phyloP scores from a whole-genome alignment of 2,888 invertebrate species.

The Campoplex capitator region DNA sequence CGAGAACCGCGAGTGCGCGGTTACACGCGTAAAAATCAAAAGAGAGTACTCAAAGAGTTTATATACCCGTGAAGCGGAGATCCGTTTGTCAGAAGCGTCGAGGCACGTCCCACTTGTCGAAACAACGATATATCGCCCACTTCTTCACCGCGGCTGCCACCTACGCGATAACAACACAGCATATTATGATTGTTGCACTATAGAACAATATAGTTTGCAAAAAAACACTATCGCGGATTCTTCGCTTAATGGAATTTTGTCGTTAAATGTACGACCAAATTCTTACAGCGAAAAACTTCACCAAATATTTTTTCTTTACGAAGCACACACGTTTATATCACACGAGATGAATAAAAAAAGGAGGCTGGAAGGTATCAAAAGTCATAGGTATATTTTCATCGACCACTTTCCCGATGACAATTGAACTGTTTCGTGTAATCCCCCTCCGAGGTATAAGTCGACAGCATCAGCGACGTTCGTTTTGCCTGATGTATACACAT shows the following conservation, averaged over 20 bases:
- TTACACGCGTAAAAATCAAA: conserved; percentile 43
- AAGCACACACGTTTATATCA: not conserved
- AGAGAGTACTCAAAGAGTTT: conserved; percentile 53
- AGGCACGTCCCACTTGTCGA: conserved; percentile 63
- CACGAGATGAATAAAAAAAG: not conserved
- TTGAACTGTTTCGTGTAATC: not conserved
- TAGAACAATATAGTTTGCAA: conserved; percentile 35
- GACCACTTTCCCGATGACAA: conserved; percentile 18
- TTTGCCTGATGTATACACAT: not conserved
- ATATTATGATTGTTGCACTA: conserved; percentile 53
- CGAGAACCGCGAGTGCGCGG: conserved; percentile 6
- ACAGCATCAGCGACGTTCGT: conserved; percentile 10
- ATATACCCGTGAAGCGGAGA: conserved; percentile 62
- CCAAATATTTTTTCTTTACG: not conserved
- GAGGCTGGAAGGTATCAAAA: conserved; percentile 10
- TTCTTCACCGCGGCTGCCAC: conserved; percentile 46
- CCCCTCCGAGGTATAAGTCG: not conserved
- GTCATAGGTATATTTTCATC: not conserved
- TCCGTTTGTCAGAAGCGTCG: conserved; percentile 64
- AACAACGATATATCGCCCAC: conserved; percentile 60
- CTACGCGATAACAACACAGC: conserved; percentile 63
- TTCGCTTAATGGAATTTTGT: not conserved
- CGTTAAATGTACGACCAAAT: not conserved
- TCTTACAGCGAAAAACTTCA: not conserved
- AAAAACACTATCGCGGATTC: conserved; percentile 38